These are phyloP conservation scores for Columba guinea DNA, from an alignment of 2,797 vertebrate genomes.

Conservation along the genomic window DNA sequence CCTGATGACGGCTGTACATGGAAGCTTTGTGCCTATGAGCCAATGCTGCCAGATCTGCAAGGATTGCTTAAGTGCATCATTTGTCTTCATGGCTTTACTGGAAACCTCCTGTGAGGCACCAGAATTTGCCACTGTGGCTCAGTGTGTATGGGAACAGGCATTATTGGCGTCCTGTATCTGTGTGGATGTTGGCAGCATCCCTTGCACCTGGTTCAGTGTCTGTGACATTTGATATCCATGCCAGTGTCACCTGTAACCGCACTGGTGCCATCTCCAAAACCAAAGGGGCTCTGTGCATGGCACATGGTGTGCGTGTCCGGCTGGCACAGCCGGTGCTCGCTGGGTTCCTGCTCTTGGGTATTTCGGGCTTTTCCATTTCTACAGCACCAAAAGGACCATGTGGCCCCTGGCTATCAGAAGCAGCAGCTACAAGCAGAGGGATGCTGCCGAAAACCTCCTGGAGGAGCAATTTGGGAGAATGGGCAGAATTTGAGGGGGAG, in stretches of 20 bases:
- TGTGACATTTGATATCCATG: neutral
- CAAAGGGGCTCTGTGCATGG: neutral
- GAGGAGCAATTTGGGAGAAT: neutral
- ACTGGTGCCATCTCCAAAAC: rapidly evolving
- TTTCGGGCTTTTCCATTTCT: neutral
- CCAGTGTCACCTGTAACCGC: neutral
- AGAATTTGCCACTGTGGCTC: neutral
- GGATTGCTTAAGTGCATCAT: neutral
- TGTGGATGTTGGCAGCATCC: neutral
- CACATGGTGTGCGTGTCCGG: rapidly evolving
- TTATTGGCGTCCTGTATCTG: neutral
- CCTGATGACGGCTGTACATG: rapidly evolving
- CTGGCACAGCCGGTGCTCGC: neutral
- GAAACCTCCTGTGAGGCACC: neutral
- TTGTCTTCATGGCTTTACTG: neutral
- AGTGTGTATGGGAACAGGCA: rapidly evolving
- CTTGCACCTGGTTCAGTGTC: neutral
- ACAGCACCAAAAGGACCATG: rapidly evolving
- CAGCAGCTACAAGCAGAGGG: neutral
- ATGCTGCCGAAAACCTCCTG: neutral
- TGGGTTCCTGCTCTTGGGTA: rapidly evolving
- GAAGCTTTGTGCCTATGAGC: neutral
- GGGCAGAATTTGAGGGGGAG: neutral
- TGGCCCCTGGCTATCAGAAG: neutral
- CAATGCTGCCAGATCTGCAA: neutral